These are phyloP conservation scores for Halocynthia roretzi DNA, from an alignment of 23 tunicate species.

Conservation along the genomic window DNA sequence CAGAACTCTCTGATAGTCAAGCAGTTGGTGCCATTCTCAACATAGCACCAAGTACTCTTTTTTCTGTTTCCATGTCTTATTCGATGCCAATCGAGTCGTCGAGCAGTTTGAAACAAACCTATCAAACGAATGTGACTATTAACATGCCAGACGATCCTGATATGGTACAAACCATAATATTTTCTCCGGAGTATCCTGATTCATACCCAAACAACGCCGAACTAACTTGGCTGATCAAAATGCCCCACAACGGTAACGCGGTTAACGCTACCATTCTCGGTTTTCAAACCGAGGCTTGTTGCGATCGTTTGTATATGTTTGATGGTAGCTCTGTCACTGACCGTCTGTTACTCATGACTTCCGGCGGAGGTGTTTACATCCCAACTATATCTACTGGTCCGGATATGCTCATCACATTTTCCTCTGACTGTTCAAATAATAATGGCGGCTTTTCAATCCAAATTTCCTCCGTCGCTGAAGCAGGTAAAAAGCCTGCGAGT, in stretches of 20 bases:
- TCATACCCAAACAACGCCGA: slow-evolving; percentile 18
- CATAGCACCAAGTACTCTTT: slow-evolving; percentile 1
- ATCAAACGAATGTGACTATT: neutral
- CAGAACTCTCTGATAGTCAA: neutral
- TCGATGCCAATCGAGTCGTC: neutral
- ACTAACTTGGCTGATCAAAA: slow-evolving; percentile 14
- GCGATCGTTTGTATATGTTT: slow-evolving; percentile 16
- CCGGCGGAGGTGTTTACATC: neutral
- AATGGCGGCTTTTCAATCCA: slow-evolving; percentile 13
- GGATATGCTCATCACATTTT: slow-evolving; percentile 5
- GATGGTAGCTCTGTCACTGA: slow-evolving; percentile 2
- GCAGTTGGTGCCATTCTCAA: slow-evolving; percentile 7
- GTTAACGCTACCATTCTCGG: neutral
- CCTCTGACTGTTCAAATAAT: slow-evolving; percentile 4
- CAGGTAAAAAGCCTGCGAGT: neutral
- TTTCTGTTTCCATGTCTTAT: slow-evolving; percentile 16
- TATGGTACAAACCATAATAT: neutral
- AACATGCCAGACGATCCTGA: neutral
- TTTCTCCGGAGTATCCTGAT: slow-evolving; percentile 19
- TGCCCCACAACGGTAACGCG: neutral
- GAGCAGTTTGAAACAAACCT: too few relatives aligned
- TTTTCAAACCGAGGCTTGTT: slow-evolving; percentile 11
- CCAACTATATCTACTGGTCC: slow-evolving; percentile 7
- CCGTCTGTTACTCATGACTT: neutral
- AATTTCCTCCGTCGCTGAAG: neutral